Conservation (phyloP, 1,140 invertebrate species). For the Scaptomyza graminum region DNA sequence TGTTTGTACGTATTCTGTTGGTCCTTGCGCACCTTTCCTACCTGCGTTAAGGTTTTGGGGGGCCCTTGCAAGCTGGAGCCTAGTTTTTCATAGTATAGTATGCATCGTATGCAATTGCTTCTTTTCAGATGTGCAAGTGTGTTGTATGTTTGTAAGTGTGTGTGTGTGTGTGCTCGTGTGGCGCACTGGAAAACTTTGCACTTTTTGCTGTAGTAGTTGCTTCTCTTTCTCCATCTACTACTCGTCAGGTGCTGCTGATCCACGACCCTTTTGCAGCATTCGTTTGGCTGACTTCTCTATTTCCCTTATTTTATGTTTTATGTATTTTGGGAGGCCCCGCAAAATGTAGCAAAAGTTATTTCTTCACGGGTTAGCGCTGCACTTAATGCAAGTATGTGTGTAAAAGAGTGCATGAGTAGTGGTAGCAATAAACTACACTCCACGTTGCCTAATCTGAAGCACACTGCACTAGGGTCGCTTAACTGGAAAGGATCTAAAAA, state of each 20-base stretch:
- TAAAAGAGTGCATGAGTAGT: slow-evolving; percentile 24
- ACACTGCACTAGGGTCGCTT: not conserved
- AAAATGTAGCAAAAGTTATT: slow-evolving; percentile 79
- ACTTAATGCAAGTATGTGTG: slow-evolving; percentile 64
- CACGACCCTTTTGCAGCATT: slow-evolving; percentile 51
- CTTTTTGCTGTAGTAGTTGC: slow-evolving; percentile 38
- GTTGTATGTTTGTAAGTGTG: not conserved
- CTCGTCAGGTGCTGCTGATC: slow-evolving; percentile 1
- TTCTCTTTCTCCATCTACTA: not conserved
- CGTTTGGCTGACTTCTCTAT: slow-evolving; percentile 53
- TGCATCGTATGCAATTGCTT: slow-evolving; percentile 64
- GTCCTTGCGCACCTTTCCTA: slow-evolving; percentile 42
- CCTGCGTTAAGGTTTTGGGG: slow-evolving; percentile 20
- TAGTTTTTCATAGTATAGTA: slow-evolving; percentile 30
- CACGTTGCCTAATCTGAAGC: slow-evolving; percentile 57
- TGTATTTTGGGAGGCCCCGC: slow-evolving; percentile 49
- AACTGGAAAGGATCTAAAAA: too few species aligned
- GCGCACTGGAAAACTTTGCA: slow-evolving; percentile 76
- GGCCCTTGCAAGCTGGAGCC: slow-evolving; percentile 39
- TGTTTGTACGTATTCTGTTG: slow-evolving; percentile 58
- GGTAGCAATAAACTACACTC: slow-evolving; percentile 41
- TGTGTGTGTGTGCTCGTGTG: slow-evolving; percentile 50
- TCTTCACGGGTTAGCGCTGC: slow-evolving; percentile 66
- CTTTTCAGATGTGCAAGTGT: slow-evolving; percentile 40
- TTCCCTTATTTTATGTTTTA: slow-evolving; percentile 21